Evolutionary conservation across 2,113 vertebrate species (phyloP).

Genomic region (Erythrocebus patas): DNA sequence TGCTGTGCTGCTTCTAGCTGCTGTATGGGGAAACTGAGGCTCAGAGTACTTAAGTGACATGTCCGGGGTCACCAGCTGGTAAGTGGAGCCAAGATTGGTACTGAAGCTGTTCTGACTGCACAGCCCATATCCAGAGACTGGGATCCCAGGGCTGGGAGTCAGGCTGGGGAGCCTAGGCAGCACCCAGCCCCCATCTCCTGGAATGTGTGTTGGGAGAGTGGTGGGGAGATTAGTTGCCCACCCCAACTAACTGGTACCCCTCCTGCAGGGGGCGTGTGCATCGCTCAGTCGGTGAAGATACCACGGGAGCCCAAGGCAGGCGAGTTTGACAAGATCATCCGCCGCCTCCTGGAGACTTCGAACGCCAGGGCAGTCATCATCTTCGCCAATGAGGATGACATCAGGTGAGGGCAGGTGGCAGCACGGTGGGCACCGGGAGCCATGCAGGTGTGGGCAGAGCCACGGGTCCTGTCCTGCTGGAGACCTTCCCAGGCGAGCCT

Average conservation of each 20-base stretch:
- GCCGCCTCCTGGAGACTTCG: constrained; percentile 92
- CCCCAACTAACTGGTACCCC: not conserved
- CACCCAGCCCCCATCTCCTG: not conserved
- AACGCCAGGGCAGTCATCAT: constrained; percentile 93
- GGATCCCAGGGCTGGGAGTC: not conserved
- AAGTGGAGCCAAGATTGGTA: not conserved
- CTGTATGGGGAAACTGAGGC: not conserved
- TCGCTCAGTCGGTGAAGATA: constrained; percentile 96
- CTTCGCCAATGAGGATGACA: constrained; percentile 96
- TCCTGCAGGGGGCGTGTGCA: constrained; percentile 90
- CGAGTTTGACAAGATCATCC: constrained; percentile 96
- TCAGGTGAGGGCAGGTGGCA: constrained; percentile 85
- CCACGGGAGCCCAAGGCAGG: constrained; percentile 90
- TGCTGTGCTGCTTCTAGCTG: not conserved
- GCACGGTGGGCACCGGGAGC: fast-evolving
- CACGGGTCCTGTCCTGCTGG: not conserved
- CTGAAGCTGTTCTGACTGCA: not conserved
- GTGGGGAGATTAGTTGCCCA: fast-evolving
- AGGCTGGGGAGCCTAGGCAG: not conserved
- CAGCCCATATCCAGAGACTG: fast-evolving
- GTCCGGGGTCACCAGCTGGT: not conserved
- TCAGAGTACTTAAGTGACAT: not conserved
- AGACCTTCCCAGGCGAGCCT: not conserved
- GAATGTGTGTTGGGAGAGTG: not conserved
- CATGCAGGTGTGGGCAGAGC: not conserved